Evolutionary conservation across 2,888 invertebrate species (phyloP).

Genomic region (Ormyrus labotus): DNA sequence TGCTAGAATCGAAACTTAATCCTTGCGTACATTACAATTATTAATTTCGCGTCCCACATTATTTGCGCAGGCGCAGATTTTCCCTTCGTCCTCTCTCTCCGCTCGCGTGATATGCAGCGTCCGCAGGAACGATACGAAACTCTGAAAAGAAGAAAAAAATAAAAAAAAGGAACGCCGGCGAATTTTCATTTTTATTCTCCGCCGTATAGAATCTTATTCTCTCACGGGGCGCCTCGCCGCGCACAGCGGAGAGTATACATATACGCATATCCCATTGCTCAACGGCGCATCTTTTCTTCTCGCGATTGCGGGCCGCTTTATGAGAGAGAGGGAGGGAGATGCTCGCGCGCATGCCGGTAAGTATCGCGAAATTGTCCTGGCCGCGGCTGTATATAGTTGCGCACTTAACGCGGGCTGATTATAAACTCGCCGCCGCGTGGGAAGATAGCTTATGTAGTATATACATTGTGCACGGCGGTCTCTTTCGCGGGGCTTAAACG

Average conservation of each 20-base stretch:
- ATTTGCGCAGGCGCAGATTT: too few species aligned
- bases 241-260: too few species aligned
- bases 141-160: neutral
- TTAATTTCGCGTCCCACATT: too few species aligned
- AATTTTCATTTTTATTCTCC: constrained; percentile 30
- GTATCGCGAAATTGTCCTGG: constrained; percentile 2
- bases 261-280: too few species aligned
- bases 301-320: too few species aligned
- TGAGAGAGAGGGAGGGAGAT: neutral
- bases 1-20: too few species aligned
- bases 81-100: too few species aligned
- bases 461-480: constrained; percentile 26
- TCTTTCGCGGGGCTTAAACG: neutral
- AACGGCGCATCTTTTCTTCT: too few species aligned
- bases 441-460: neutral
- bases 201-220: neutral
- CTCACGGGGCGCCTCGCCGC: too few species aligned
- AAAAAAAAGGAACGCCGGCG: neutral
- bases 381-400: neutral
- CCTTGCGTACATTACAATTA: too few species aligned
- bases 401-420: constrained; percentile 23
- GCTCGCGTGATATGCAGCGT: neutral
- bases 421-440: neutral
- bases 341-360: constrained; percentile 36
- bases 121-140: neutral